Evolutionary conservation across 2,797 vertebrate species (phyloP).

Genomic region (Sylvilagus floridanus): DNA sequence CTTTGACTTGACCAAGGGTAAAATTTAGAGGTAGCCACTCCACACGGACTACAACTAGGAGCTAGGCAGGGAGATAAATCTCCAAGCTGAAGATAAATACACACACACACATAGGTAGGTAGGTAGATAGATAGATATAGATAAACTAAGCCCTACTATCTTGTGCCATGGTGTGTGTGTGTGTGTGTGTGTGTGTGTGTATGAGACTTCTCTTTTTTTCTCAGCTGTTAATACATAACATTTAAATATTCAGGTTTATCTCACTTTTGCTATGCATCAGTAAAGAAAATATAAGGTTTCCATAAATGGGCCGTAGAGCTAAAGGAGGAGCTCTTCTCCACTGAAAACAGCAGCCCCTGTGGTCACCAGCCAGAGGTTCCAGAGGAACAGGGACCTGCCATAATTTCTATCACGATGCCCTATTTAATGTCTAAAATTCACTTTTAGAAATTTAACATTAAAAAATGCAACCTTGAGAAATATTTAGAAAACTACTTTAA

Average conservation of each 20-base stretch:
- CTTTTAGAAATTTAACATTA: not conserved
- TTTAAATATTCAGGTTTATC: not conserved
- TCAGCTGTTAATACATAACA: not conserved
- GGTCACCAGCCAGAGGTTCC: not conserved
- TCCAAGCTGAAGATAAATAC: not conserved
- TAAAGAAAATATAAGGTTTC: not conserved
- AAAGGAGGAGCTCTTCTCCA: not conserved
- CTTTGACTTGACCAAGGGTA: not conserved
- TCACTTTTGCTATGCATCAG: not conserved
- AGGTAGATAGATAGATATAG: too few species aligned
- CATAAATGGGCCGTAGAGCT: not conserved
- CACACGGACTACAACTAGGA: not conserved
- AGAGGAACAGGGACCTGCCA: not conserved
- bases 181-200: not conserved
- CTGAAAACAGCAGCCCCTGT: not conserved
- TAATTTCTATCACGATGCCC: not conserved
- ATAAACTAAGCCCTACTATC: not conserved
- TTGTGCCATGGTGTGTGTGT: not conserved
- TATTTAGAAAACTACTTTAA: slow-evolving; percentile 21
- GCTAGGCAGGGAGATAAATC: not conserved
- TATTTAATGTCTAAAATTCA: not conserved
- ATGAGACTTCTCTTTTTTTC: not conserved
- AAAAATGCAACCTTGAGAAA: not conserved
- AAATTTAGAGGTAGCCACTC: not conserved
- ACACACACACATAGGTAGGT: too few species aligned